Conservation (phyloP, 2,113 vertebrate species). For the Ammodytes dubius region DNA sequence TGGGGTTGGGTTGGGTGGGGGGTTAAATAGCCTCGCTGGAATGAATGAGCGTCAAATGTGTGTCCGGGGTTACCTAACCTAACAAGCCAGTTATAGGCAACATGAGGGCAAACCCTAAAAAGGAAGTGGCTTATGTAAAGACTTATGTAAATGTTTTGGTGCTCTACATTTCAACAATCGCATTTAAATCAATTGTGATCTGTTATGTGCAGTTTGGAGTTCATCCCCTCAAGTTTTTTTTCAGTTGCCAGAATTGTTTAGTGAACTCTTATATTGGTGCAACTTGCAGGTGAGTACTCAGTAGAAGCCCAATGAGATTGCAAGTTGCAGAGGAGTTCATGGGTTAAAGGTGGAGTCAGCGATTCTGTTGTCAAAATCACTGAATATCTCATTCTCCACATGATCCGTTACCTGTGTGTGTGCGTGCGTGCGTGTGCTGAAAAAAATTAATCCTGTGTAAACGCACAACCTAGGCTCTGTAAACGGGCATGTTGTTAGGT, state of each 20-base stretch:
- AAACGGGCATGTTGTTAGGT: too few species aligned
- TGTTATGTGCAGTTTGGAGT: background rate
- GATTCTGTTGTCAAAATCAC: too few species aligned
- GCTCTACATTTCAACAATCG: background rate
- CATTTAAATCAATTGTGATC: background rate
- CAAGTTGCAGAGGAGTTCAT: background rate
- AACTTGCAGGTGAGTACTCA: too few species aligned
- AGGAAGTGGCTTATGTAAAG: conserved; percentile 46
- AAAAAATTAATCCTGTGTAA: too few species aligned
- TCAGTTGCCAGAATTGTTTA: background rate
- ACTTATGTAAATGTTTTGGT: conserved; percentile 31
- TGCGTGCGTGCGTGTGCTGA: too few species aligned
- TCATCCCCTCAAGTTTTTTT: background rate
- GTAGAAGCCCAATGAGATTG: background rate
- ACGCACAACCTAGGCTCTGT: too few species aligned
- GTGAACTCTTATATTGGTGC: background rate
- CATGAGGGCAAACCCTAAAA: conserved; percentile 4
- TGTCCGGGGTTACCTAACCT: conserved; percentile 25
- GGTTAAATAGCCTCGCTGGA: conserved; percentile 10
- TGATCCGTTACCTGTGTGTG: too few species aligned
- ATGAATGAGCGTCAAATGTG: background rate
- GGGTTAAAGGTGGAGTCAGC: background rate
- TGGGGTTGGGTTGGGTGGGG: background rate
- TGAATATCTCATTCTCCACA: too few species aligned
- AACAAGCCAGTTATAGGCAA: conserved; percentile 23